A percentile compares a stretch with the other conserved stretches of the same genome.
phyloP scores from a whole-genome alignment of 2,113 vertebrate species.

The Carassius carassius region DNA sequence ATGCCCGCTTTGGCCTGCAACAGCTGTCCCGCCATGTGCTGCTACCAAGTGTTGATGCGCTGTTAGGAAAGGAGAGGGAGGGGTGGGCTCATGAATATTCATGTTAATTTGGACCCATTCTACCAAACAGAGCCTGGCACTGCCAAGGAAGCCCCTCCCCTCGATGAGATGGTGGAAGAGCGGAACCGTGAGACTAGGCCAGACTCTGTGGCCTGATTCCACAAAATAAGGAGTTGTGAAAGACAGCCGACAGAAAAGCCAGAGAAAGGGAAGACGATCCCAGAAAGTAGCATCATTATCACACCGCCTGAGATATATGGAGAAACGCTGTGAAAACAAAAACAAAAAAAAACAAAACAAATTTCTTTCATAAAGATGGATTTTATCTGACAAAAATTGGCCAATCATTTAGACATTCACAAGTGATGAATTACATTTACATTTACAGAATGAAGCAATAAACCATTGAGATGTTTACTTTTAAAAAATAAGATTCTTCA shows the following conservation, averaged over 20 bases:
- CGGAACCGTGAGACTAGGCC: slow-evolving; percentile 39
- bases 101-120: slow-evolving; percentile 71
- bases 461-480: neutral
- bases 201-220: slow-evolving; percentile 64
- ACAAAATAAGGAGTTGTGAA: slow-evolving; percentile 65
- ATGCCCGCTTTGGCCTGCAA: slow-evolving; percentile 80
- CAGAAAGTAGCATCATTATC: slow-evolving; percentile 46
- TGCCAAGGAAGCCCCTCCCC: slow-evolving; percentile 69
- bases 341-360: neutral
- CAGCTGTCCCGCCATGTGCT: slow-evolving; percentile 84
- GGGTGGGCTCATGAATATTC: slow-evolving; percentile 78
- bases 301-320: slow-evolving; percentile 42
- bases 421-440: neutral
- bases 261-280: slow-evolving; percentile 34
- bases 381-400: neutral
- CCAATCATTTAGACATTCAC: neutral
- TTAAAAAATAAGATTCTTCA: neutral
- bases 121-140: slow-evolving; percentile 75
- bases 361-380: slow-evolving; percentile 39
- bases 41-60: slow-evolving; percentile 80
- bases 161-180: slow-evolving; percentile 56
- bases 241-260: slow-evolving; percentile 43
- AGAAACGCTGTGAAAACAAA: neutral
- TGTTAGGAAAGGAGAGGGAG: slow-evolving; percentile 63
- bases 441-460: neutral